Base-by-base conservation (phyloP, 2,888 invertebrate species). In the Amiota communis region DNA sequence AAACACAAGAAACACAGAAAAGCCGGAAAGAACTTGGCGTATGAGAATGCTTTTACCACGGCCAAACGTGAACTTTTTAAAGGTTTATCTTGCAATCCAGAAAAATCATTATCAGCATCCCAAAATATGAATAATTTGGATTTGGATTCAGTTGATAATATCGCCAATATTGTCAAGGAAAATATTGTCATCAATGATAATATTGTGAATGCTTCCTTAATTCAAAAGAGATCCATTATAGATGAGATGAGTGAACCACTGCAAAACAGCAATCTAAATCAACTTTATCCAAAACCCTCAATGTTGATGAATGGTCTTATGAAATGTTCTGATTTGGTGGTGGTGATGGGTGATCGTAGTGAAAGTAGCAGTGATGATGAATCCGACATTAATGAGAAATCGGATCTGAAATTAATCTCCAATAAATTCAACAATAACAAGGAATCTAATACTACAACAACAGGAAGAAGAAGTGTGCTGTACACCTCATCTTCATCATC, bases 21-120 rank as follows among this genome's bases (percentile, higher is more conserved):
- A 53, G 12, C 0, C 12, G n/a, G n/a, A 0, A n/a, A n/a, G 8
- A 3, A 53, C 13, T 53, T 53, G 1, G n/a, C 10, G 4, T 53
- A n/a, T 53, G 76, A 12, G 72, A 36, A 36, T 6, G 36, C 36
- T n/a, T 80, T 86, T 17, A 15, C 77, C 12, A 78, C 75, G 53
- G 83, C 83, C 0, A 72, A 79, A 6, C 71, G 70, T 12, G 82
- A 83, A 13, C 72, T 83, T n/a, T 72, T 83, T 12, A 64, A 59
- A n/a, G 49, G 13, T 53, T 77, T 9, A 15, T 53, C 10, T 49
- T 6, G 36, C 36, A 36, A 36, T 36, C 36, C 36, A 36, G 36
- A 36, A 36, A 6, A 36, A 6, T 2, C 36, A 36, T 2, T 6
- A 36, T 6, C 36, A 36, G 36, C 36, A 36, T 6, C 8, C 36